Percentiles rank a stretch among this genome's conserved stretches.
Evolutionary conservation across 2,113 vertebrate genomes (phyloP).

Genomic region (Elephas maximus): DNA sequence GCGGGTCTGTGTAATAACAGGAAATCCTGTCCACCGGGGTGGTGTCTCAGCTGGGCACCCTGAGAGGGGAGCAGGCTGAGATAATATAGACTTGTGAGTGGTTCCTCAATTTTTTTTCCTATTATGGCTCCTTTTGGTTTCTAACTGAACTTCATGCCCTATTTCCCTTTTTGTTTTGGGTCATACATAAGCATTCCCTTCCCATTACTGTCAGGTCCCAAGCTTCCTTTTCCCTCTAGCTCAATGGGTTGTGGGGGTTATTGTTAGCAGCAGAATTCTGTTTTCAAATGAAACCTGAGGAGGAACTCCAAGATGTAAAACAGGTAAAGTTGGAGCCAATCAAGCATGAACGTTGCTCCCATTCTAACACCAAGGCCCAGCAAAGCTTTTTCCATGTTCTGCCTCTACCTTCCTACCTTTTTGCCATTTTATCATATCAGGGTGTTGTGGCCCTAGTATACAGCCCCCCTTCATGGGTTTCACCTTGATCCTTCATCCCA

Average conservation of each 20-base stretch:
- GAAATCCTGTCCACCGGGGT: slow-evolving; percentile 56
- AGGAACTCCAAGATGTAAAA: neutral
- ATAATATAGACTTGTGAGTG: neutral
- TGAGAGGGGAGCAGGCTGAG: neutral
- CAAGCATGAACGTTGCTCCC: neutral
- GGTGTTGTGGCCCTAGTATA: no score
- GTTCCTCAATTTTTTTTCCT: slow-evolving; percentile 20
- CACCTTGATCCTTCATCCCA: neutral
- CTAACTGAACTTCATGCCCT: neutral
- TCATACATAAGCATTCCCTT: neutral
- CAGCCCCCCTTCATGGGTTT: neutral
- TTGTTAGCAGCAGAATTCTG: neutral
- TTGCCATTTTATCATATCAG: neutral
- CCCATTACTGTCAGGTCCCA: neutral
- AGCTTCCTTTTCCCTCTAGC: slow-evolving; percentile 30
- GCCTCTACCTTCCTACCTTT: neutral
- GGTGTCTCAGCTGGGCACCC: slow-evolving; percentile 23
- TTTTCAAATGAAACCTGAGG: neutral
- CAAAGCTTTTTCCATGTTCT: neutral
- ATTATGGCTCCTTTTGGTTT: slow-evolving; percentile 5
- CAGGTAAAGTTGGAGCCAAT: rapidly evolving
- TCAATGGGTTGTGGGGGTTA: neutral
- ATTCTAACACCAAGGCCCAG: neutral
- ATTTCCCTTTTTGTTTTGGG: slow-evolving; percentile 45
- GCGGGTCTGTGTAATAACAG: slow-evolving; percentile 20